Evolutionary conservation across 2,888 invertebrate genomes (phyloP), one percentile per base, ranked within the genome.

Genomic region (Cinara cedri): DNA sequence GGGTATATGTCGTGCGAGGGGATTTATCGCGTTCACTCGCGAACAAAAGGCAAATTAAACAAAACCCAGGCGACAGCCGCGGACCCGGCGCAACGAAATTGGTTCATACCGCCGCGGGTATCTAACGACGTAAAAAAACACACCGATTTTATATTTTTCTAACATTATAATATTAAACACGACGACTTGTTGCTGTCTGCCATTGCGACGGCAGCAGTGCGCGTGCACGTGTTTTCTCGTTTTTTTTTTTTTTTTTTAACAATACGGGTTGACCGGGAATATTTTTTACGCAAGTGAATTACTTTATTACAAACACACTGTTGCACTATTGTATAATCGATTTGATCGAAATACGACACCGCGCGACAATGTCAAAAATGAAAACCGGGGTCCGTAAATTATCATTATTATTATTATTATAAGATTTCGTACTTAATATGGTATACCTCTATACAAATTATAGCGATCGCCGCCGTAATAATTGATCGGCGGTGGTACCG

Each of bases 51-150:
- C 26, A 72, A 72, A 55, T 42, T 10, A 24, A 24, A 44, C 24
- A 60, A 44, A 60, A 24, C 16, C n/a, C 34, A 8, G 34, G 10
- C 1, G 49, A 10, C 34, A 8, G 34, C 1, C 1, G 49, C 49
- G 44, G n/a, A 72, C 57, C 49, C 46, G 16, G 57, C 24, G 68
- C 26, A 57, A 55, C 21, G 19, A 66, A 76, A 76, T 76, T 57
- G 76, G 76, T 76, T 68, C 76, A 68, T 49, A 68, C 60, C 49
- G 46, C 76, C 65, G 57, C 76, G 19, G 76, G 76, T 10, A 44
- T 66, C 68, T 57, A 6, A 34, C 34, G 3, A 3, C 26, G 68
- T 76, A 68, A 57, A 76, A 76, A 55, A 76, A 76, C 66, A 34
- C 21, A 21, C 16, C 19, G 34, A 34, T 71, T 16, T 26, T 34